A percentile compares a stretch with the other conserved stretches of the same genome.
These are phyloP conservation scores for Pogonophryne albipinna DNA, from an alignment of 2,797 vertebrate species.

Conservation along the genomic window DNA sequence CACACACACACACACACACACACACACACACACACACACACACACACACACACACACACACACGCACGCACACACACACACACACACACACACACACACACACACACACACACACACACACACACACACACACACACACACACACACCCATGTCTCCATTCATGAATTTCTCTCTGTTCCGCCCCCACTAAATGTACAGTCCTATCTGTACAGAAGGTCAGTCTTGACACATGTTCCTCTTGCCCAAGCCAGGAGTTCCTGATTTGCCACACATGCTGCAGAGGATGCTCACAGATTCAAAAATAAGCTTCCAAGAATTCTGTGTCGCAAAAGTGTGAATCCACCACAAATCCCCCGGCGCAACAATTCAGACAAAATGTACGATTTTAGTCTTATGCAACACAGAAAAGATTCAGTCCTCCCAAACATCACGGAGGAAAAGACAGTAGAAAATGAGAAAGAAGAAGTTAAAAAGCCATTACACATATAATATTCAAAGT, in stretches of 20 bases:
- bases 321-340: conserved; percentile 55
- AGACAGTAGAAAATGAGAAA: background rate
- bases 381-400: conserved; percentile 46
- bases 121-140: conserved; percentile 15
- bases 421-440: background rate
- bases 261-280: conserved; percentile 43
- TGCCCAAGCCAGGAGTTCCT: conserved; percentile 70
- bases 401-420: conserved; percentile 13
- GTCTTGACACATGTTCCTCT: conserved; percentile 31
- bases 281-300: background rate
- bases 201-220: conserved; percentile 22
- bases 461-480: no score
- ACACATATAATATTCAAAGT: no score
- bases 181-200: conserved; percentile 57
- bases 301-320: conserved; percentile 35
- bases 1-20: no score
- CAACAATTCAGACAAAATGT: conserved; percentile 48
- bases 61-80: no score
- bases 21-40: no score
- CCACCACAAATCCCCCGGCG: conserved; percentile 14
- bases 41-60: no score
- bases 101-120: conserved; percentile 41
- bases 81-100: conserved; percentile 34
- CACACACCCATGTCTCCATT: conserved; percentile 63
- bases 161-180: conserved; percentile 67